Evolutionary conservation across 1,140 invertebrate genomes (phyloP), one percentile per base, ranked within the genome.

Genomic region (Apocrypta bakeri): DNA sequence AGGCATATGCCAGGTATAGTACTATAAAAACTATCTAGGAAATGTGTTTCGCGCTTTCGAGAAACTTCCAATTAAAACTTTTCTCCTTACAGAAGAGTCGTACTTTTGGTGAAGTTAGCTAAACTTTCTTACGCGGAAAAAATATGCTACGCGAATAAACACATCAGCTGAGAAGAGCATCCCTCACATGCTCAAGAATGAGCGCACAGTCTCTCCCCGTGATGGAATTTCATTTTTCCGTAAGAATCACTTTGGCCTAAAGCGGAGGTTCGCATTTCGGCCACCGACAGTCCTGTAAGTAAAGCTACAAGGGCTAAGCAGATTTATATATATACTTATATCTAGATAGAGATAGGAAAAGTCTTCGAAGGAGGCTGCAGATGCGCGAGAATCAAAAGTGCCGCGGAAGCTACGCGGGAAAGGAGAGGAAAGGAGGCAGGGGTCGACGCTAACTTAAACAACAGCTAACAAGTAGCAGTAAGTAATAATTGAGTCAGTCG

Each of bases 401-500:
- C 25, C 24, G 21, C 24, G 61, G 24, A 76, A 64, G 61, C 21
- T 29, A 31, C 21, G 9, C 33, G 21, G 21, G 11, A 17, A 29
- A 9, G 56, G 81, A 25, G 66, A 2, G 33, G 48, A 64, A 69
- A 68, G 40, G 76, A 68, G 37, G 66, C n/a, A 69, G 76, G 69
- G 80, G 75, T 75, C 72, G 42, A 42, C 69, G 81, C 84, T 75
- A 89, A 89, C 87, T 88, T 89, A 89, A 89, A 89, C 86, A 89
- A 81, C 84, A 84, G 85, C 85, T 87, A 88, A 86, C 87, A 87
- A 88, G 87, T 87, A 88, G 86, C 84, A 82, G 87, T 84, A 88
- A 88, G 86, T 88, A 88, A 88, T 88, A 88, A 89, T 89, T 89
- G 88, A 89, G 86, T 87, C 86, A 88, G 83, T 81, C 86, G 84